A percentile compares a stretch with the other conserved stretches of the same genome.
Conservation (phyloP, 1,140 invertebrate genomes). For the Drosophila asahinai region DNA sequence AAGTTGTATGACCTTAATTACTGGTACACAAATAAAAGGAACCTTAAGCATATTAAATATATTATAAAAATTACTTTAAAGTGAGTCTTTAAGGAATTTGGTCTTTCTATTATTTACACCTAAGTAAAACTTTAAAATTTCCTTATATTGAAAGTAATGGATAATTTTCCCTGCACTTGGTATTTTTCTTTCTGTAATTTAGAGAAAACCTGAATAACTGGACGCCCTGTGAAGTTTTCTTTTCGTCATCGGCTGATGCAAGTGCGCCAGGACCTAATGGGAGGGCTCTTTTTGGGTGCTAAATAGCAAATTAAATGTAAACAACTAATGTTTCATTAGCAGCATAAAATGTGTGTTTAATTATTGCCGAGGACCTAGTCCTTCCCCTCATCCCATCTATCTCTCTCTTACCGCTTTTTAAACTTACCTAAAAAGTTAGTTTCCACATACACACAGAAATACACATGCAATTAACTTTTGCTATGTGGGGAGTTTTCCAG, state of each 20-base stretch:
- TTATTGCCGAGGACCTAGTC: conserved; percentile 49
- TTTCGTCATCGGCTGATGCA: conserved; percentile 34
- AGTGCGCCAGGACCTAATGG: conserved; percentile 9
- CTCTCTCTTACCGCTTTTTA: conserved; percentile 37
- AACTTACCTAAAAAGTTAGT: conserved; percentile 80
- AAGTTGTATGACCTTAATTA: no score
- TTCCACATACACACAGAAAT: conserved; percentile 36
- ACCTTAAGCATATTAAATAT: background rate
- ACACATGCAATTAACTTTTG: conserved; percentile 81
- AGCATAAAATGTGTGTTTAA: conserved; percentile 82
- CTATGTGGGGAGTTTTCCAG: conserved; percentile 66
- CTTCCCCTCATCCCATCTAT: background rate
- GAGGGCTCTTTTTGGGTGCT: conserved; percentile 7
- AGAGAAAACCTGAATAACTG: background rate
- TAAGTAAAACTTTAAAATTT: background rate
- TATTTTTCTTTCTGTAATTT: background rate
- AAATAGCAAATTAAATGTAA: conserved; percentile 82
- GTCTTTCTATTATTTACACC: background rate
- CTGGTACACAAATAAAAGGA: background rate
- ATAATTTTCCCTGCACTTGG: background rate
- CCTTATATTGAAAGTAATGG: background rate
- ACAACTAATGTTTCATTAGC: conserved; percentile 83
- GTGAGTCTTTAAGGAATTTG: background rate
- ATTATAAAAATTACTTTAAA: background rate
- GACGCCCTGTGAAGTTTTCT: conserved; percentile 29